Evolutionary conservation across 2,888 invertebrate genomes (phyloP), one percentile per base, ranked within the genome.

Genomic region (Cantharis flavilabris): DNA sequence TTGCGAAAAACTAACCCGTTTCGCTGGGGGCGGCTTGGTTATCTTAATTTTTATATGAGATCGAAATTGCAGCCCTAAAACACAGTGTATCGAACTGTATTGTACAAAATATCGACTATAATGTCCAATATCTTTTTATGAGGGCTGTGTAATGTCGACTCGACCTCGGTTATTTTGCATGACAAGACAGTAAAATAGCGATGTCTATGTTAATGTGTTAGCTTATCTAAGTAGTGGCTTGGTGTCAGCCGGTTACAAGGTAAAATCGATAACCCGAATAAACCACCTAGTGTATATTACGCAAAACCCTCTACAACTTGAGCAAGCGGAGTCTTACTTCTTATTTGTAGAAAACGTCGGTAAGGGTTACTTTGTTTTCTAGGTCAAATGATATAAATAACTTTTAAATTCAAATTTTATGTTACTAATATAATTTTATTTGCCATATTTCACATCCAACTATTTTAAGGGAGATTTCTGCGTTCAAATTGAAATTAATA

Each of bases 131-230:
- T 72, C 75, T 78, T 78, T 78, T 78, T 78, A 78, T 75, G 78
- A 72, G 78, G 73, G 71, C 70, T 30, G 72, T 73, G 78, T 75
- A 75, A 78, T 75, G 78, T 78, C 78, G 67, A 71, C 72, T 72
- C 70, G 33, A 71, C 74, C 77, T 69, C 75, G 20, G 69, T 72
- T 75, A 70, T 73, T 69, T 75, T 75, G 73, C 71, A 75, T 70
- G 75, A 62, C 62, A 71, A 76, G 75, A 74, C 76, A 74, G 78
- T 77, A 78, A 77, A 79, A 80, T 79, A 81, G 82, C 83, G 71
- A 81, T 83, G 83, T 83, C 82, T 84, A 83, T 83, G 84, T 84
- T 84, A 83, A 84, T 84, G 82, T 83, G 83, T 83, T 82, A 83
- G 83, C 81, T 83, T 82, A 81, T 82, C 81, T 82, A 81, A 79